Evolutionary conservation across 2,113 vertebrate genomes (phyloP).

Genomic region (Serilophus lunatus): DNA sequence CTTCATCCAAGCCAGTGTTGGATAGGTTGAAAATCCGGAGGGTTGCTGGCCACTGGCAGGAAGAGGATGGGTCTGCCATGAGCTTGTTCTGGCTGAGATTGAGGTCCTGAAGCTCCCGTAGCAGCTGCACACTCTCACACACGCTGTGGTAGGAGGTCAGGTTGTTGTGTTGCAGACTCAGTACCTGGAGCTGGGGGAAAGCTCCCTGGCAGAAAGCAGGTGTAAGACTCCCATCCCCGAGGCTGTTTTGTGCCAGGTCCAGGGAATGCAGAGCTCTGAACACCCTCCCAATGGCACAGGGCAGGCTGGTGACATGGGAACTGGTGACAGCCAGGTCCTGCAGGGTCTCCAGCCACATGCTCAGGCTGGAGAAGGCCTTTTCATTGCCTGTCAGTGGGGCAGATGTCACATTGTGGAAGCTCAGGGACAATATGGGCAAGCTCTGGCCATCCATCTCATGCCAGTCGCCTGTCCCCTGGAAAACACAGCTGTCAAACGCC

Average conservation of each 20-base stretch:
- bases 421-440: slow-evolving; percentile 45
- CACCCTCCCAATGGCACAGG: slow-evolving; percentile 26
- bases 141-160: slow-evolving; percentile 10
- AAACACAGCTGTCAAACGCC: slow-evolving; percentile 54
- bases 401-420: slow-evolving; percentile 49
- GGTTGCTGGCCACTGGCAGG: slow-evolving; percentile 61
- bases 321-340: slow-evolving; percentile 41
- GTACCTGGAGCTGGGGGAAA: slow-evolving; percentile 56
- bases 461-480: not conserved
- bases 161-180: slow-evolving; percentile 53
- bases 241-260: slow-evolving; percentile 67
- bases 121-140: slow-evolving; percentile 20
- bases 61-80: not conserved
- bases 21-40: slow-evolving; percentile 66
- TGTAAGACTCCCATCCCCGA: not conserved
- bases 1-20: slow-evolving; percentile 3
- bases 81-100: slow-evolving; percentile 75
- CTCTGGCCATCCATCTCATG: rapidly evolving
- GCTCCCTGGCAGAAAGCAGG: slow-evolving; percentile 50
- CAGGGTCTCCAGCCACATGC: slow-evolving; percentile 60
- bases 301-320: slow-evolving; percentile 13
- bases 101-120: not conserved
- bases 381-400: not conserved
- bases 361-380: slow-evolving; percentile 8
- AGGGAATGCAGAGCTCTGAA: slow-evolving; percentile 53